These are phyloP conservation scores for Brachyhypopomus occidentalis DNA, from an alignment of 2,113 vertebrate genomes.

Conservation along the genomic window DNA sequence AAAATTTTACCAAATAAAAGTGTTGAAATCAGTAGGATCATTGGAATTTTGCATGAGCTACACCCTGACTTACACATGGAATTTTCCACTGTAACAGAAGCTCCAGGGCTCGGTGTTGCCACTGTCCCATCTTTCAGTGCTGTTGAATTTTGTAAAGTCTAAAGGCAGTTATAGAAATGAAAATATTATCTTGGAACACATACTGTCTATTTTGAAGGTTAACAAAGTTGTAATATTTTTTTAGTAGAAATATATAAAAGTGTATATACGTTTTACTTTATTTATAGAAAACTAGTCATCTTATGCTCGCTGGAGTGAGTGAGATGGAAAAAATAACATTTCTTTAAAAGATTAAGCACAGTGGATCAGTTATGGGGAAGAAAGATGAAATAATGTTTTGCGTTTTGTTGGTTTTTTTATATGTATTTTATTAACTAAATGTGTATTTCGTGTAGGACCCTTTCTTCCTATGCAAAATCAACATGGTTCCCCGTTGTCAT, in stretches of 20 bases:
- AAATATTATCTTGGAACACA: no score
- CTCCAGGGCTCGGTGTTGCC: background rate
- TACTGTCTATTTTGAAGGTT: background rate
- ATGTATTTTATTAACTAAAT: background rate
- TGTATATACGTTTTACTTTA: slow-evolving; percentile 52
- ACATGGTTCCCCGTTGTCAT: background rate
- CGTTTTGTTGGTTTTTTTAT: background rate
- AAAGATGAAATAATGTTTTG: background rate
- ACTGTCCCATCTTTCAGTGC: background rate
- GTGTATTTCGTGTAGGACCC: background rate
- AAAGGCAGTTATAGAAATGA: no score
- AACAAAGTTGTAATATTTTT: slow-evolving; percentile 10
- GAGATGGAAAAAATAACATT: background rate
- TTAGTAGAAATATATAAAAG: slow-evolving; percentile 31
- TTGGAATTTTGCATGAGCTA: background rate
- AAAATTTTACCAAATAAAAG: background rate
- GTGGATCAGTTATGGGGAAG: background rate
- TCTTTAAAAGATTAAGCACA: slow-evolving; percentile 18
- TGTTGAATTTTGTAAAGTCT: background rate
- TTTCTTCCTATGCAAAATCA: background rate
- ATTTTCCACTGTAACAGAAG: slow-evolving; percentile 9
- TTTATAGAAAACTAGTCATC: slow-evolving; percentile 42
- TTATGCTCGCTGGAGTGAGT: background rate
- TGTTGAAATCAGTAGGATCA: background rate
- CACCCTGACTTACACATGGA: background rate